Base-by-base conservation (phyloP, 2,797 vertebrate genomes). In the Clarias platycephalus region DNA sequence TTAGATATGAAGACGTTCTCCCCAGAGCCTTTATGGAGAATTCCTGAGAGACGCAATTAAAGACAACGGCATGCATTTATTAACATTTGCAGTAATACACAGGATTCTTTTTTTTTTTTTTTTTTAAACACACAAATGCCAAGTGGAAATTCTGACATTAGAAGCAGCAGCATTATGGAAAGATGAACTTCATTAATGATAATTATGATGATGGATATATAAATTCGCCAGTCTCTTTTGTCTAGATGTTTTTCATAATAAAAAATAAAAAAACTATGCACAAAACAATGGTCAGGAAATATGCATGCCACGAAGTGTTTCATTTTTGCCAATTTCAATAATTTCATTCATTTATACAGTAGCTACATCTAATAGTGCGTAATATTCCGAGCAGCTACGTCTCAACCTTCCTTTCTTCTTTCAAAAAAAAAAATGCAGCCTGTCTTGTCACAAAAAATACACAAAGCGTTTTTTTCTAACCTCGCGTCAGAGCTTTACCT, bases 11-110 rank as follows among this genome's bases (percentile, higher is more conserved):
- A 97, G 91, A 96, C 94, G 89, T 97, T 97, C 89, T 97, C 96
- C 72, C 96, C 96, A 0, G 94, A 97, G 87, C 96, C 96, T 91
- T 97, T 97, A 91, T 97, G 96, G 74, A 97, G 92, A 90, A 97
- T 96, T 83, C 96, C 96, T 97, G 90, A 28, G 37, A 55, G 63
- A 84, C 71, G 68, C 70, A 67, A 44, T 84, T 86, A 4, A 76
- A 74, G 16, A 49, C 20, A 66, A 75, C 1, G 12, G 80, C 40
- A 34, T 1, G 31, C 49, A 57, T 31, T 24, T n/a, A 57, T 80
- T 71, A 78, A 40, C n/a, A 24, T 63, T 62, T 37, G 58, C 16
- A 63, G 37, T 16, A 67, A 85, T 5, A 55, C 64, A 66, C 24
- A 40, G 6, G 75, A 37, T n/a, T 20, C 57, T 37, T 57, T 53